Percentiles rank a stretch among this genome's conserved stretches.
Conservation (phyloP, 2,888 invertebrate species). For the Drosophila formosana region DNA sequence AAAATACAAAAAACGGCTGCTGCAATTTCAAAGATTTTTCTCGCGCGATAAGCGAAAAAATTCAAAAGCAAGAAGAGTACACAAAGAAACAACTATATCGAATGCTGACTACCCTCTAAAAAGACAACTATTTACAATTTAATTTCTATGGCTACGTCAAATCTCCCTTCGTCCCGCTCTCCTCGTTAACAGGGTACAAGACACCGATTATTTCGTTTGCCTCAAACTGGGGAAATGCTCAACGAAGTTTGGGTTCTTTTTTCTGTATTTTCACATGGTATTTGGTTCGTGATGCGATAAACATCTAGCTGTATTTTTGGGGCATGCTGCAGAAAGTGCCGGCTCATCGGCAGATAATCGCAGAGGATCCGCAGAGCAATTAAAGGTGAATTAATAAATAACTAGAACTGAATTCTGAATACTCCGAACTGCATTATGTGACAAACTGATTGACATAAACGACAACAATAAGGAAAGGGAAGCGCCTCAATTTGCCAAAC, state of each 20-base stretch:
- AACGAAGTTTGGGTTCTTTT: slow-evolving; percentile 32
- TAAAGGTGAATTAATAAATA: slow-evolving; percentile 74
- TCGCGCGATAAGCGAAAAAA: slow-evolving; percentile 77
- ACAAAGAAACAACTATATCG: slow-evolving; percentile 26
- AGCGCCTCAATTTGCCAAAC: slow-evolving; percentile 45
- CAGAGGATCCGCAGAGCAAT: slow-evolving; percentile 58
- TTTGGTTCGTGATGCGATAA: slow-evolving; percentile 56
- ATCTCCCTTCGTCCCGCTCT: background rate
- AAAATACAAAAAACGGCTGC: slow-evolving; percentile 39
- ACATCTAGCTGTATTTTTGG: slow-evolving; percentile 29
- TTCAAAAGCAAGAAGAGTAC: slow-evolving; percentile 16
- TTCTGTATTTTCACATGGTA: slow-evolving; percentile 46
- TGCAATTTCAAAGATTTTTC: slow-evolving; percentile 79
- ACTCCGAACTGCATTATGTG: slow-evolving; percentile 37
- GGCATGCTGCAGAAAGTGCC: slow-evolving; percentile 41
- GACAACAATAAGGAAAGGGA: slow-evolving; percentile 1
- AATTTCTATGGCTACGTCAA: too few species aligned
- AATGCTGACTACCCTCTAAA: slow-evolving; percentile 17
- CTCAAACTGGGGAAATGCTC: slow-evolving; percentile 51
- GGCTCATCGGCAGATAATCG: slow-evolving; percentile 46
- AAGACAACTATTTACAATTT: background rate
- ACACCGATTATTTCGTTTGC: slow-evolving; percentile 42
- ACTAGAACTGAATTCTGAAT: slow-evolving; percentile 36
- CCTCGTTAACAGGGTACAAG: slow-evolving; percentile 38
- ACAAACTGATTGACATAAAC: slow-evolving; percentile 52